phyloP scores from a whole-genome alignment of 2,113 vertebrate species.

The Oncorhynchus masou region DNA sequence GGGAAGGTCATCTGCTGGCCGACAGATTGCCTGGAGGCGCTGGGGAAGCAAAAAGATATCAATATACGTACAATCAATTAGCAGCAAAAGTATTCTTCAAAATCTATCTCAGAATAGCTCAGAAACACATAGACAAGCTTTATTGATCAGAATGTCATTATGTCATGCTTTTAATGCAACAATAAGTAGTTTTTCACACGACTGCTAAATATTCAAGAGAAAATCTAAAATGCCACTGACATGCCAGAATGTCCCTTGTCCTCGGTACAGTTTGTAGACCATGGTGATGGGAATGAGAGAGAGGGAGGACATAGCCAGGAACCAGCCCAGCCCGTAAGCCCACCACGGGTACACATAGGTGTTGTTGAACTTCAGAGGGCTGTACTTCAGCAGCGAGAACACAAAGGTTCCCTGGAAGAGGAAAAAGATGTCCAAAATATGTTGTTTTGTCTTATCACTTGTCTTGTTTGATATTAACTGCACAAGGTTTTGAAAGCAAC shows the following conservation, averaged over 20 bases:
- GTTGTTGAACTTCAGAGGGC: conserved; percentile 67
- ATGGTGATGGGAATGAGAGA: conserved; percentile 59
- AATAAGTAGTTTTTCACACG: too few species aligned
- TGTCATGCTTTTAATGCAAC: too few species aligned
- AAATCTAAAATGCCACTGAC: conserved; percentile 16
- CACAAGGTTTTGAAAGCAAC: too few species aligned
- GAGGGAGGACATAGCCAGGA: conserved; percentile 63
- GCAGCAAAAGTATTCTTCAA: background rate
- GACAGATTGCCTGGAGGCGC: conserved; percentile 50
- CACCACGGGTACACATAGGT: conserved; percentile 68
- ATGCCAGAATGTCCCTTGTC: conserved; percentile 52
- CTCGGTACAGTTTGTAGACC: conserved; percentile 57
- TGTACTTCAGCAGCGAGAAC: conserved; percentile 64
- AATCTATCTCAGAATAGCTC: too few species aligned
- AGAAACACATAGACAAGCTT: too few species aligned
- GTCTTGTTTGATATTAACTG: too few species aligned
- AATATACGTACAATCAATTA: background rate
- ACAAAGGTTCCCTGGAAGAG: conserved; percentile 49
- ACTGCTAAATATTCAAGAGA: too few species aligned
- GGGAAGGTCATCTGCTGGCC: conserved; percentile 52
- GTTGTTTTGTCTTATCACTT: too few species aligned
- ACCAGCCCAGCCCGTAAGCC: conserved; percentile 68
- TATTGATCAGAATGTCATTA: too few species aligned
- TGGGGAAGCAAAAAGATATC: conserved; percentile 16
- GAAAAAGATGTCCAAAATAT: too few species aligned